Conservation (phyloP, 2,113 vertebrate genomes). For the Clarias macrocephalus region DNA sequence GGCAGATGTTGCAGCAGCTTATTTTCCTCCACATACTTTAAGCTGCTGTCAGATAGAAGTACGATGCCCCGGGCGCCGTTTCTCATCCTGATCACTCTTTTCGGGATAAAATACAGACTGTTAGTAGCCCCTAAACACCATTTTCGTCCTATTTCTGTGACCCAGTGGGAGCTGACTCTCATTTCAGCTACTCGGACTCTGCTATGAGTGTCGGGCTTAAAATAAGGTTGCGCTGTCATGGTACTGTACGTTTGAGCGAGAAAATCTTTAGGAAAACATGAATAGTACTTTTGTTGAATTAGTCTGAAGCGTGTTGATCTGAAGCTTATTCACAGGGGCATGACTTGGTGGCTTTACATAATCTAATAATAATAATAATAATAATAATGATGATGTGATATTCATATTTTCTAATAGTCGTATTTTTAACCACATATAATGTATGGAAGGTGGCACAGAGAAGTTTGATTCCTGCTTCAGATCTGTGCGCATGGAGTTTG, state of each 20-base stretch:
- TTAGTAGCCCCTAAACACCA: slow-evolving; percentile 21
- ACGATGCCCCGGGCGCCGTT: not conserved
- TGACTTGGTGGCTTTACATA: not conserved
- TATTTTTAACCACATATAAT: too few species aligned
- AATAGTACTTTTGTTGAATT: not conserved
- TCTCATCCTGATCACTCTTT: slow-evolving; percentile 29
- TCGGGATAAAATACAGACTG: slow-evolving; percentile 33
- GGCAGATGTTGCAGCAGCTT: slow-evolving; percentile 43
- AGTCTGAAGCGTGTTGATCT: not conserved
- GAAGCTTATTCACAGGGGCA: not conserved
- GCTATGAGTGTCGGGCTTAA: slow-evolving; percentile 31
- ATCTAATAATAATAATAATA: not conserved
- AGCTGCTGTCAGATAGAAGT: not conserved
- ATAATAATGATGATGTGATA: too few species aligned
- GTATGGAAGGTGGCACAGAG: too few species aligned
- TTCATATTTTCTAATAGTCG: too few species aligned
- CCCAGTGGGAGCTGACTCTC: slow-evolving; percentile 17
- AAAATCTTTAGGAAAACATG: not conserved
- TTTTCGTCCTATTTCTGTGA: slow-evolving; percentile 20
- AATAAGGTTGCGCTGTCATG: slow-evolving; percentile 2
- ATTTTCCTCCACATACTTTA: not conserved
- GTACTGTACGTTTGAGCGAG: not conserved
- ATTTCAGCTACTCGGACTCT: slow-evolving; percentile 12
- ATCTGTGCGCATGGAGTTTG: too few species aligned
- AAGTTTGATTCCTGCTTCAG: too few species aligned